Evolutionary conservation across 1,140 invertebrate species (phyloP), one percentile per base, ranked within the genome.

Genomic region (Sweltsa coloradensis): DNA sequence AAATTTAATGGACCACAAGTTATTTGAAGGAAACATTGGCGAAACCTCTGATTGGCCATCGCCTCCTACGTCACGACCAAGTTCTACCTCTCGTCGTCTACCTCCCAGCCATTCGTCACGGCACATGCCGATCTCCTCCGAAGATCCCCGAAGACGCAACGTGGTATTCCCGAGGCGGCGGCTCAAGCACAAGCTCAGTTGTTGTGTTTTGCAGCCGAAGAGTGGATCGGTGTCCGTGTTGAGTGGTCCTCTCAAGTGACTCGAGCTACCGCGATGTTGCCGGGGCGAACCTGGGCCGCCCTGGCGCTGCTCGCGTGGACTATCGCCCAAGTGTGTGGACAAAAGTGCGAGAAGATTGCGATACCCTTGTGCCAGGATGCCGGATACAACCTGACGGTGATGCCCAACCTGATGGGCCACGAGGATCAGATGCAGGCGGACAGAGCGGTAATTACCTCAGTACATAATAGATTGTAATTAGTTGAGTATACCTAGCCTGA

Each of bases 361-460:
- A 79, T 89, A 24, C 78, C 85, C 9, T 72, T 88, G 63, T 92
- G 89, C 60, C 75, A 81, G 59, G 81, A 85, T 54, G 67, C 91
- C 52, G 78, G 82, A 53, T 93, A 91, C 68, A 92, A 90, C 66
- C 76, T 83, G 64, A 93, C 89, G 7, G 73, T 79, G n/a, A 84
- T 89, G 82, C 88, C 85, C 27, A 89, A 89, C 64, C 73, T 83
- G 39, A 76, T 86, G 67, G 82, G 82, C 2, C 83, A 89, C 59
- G 72, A 75, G 41, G 79, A 78, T 60, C 85, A 88, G 63, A 71
- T 76, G 55, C 76, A 82, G 57, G 83, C 83, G 41, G 77, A 79
- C 57, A 67, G 75, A 55, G 74, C 71, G 73, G 81, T 85, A 70
- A 75, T 68, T 66, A 50, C 46, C n/a, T n/a, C n/a, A n/a, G n/a